phyloP scores from a whole-genome alignment of 2,113 vertebrate species.

The Heloderma charlesbogerti region DNA sequence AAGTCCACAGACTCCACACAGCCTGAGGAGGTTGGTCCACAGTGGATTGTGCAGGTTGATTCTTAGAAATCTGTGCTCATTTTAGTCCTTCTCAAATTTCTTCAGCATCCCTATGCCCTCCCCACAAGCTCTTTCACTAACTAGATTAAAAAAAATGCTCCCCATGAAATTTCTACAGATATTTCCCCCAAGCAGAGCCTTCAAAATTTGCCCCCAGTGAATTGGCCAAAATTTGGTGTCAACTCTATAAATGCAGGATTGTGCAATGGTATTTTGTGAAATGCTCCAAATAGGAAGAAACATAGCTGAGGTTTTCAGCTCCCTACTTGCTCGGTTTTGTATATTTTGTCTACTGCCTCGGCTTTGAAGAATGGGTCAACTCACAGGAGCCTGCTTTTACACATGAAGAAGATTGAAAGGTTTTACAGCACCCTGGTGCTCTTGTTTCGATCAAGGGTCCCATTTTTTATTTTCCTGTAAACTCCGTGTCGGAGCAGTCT shows the following conservation, averaged over 20 bases:
- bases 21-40: too few species aligned
- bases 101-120: too few species aligned
- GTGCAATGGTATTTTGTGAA: neutral
- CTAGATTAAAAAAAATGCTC: neutral
- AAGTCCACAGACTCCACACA: too few species aligned
- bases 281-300: neutral
- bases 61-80: too few species aligned
- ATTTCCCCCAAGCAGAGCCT: neutral
- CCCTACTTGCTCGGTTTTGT: neutral
- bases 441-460: conserved; percentile 20
- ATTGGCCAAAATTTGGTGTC: too few species aligned
- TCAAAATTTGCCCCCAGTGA: neutral
- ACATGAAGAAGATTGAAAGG: conserved; percentile 4
- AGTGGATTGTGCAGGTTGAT: too few species aligned
- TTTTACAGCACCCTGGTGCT: neutral
- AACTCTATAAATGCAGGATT: neutral
- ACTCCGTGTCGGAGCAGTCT: neutral
- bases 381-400: neutral
- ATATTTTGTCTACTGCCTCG: neutral
- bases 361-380: neutral
- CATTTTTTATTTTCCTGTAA: neutral
- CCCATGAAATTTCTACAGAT: neutral
- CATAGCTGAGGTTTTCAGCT: neutral
- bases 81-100: too few species aligned
- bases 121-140: neutral